A percentile compares a stretch with the other conserved stretches of the same genome.
These are phyloP conservation scores for Tenthredo mesomela DNA, from an alignment of 2,888 invertebrate species.

Conservation along the genomic window DNA sequence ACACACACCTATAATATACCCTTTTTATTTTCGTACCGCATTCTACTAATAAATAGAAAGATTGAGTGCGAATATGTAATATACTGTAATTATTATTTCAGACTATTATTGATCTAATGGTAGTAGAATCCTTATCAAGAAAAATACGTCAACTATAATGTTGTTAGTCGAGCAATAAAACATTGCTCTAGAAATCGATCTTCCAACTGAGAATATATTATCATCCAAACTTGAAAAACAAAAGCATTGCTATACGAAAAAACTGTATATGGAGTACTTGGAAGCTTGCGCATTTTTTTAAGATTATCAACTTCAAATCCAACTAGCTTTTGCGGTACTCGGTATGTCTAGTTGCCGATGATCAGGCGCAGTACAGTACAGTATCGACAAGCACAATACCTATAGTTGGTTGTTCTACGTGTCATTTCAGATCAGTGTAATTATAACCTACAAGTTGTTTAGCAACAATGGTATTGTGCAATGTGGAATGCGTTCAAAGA, in stretches of 20 bases:
- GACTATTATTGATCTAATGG: not conserved
- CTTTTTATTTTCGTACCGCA: not conserved
- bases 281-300: not conserved
- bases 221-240: not conserved
- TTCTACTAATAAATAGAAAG: not conserved
- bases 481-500: slow-evolving; percentile 70
- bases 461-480: slow-evolving; percentile 71
- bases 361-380: not conserved
- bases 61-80: not conserved
- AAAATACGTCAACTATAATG: not conserved
- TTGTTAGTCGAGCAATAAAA: not conserved
- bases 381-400: too few species aligned
- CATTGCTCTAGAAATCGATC: not conserved
- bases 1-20: not conserved
- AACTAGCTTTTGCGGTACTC: too few species aligned
- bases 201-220: not conserved
- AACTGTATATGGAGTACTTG: not conserved
- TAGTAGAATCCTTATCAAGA: not conserved
- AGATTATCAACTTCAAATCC: not conserved
- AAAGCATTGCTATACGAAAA: not conserved
- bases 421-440: not conserved
- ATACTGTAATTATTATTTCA: not conserved
- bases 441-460: not conserved
- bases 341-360: not conserved
- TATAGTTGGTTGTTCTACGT: not conserved